Percentiles rank a stretch among this genome's conserved stretches.
Conservation (phyloP, 35 echinoderm and acorn worm species). For the Lytechinus pictus region DNA sequence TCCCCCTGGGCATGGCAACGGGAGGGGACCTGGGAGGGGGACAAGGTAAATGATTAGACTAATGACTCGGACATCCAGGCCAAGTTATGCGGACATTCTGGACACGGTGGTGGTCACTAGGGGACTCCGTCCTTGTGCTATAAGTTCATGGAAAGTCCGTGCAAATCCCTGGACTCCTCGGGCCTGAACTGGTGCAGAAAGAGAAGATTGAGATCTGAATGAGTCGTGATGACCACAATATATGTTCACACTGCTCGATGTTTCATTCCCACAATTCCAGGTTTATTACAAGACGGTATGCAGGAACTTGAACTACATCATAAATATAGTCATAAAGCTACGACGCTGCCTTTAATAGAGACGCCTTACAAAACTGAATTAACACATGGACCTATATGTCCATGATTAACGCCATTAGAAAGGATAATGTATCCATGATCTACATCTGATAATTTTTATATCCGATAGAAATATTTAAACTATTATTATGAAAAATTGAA, state of each 20-base stretch:
- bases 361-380: too few relatives aligned
- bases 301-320: too few relatives aligned
- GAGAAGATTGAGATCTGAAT: neutral
- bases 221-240: neutral
- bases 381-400: too few relatives aligned
- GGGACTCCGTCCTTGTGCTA: neutral
- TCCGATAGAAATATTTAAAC: too few relatives aligned
- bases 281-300: too few relatives aligned
- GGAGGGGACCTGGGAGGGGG: slow-evolving; percentile 21
- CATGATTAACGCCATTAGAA: too few relatives aligned
- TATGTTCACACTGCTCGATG: neutral
- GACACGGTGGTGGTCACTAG: neutral
- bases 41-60: neutral
- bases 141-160: neutral
- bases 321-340: too few relatives aligned
- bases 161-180: neutral
- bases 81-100: neutral
- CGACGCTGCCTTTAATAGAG: too few relatives aligned
- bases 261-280: neutral
- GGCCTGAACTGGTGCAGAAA: neutral
- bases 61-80: neutral
- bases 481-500: too few relatives aligned
- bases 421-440: too few relatives aligned
- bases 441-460: too few relatives aligned
- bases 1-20: neutral